Conservation (phyloP, 2,113 vertebrate species). For the Dicentrarchus labrax region DNA sequence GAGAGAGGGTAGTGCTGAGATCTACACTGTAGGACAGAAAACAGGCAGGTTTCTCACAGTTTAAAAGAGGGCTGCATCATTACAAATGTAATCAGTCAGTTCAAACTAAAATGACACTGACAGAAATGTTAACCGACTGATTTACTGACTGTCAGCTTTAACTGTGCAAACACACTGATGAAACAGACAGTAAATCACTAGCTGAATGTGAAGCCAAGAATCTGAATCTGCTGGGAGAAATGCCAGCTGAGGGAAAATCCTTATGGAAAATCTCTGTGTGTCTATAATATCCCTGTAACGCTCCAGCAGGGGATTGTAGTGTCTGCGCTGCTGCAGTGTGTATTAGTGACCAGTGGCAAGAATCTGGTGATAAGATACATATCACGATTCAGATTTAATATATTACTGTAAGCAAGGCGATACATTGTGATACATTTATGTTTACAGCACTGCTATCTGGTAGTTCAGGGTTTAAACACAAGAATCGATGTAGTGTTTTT, state of each 20-base stretch:
- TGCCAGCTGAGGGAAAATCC: constrained; percentile 47
- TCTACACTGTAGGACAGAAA: not conserved
- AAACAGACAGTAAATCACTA: constrained; percentile 26
- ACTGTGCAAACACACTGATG: not conserved
- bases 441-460: too few species aligned
- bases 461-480: too few species aligned
- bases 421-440: too few species aligned
- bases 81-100: too few species aligned
- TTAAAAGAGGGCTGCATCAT: not conserved
- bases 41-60: not conserved
- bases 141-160: constrained; percentile 6
- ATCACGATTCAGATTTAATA: too few species aligned
- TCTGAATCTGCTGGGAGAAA: constrained; percentile 34
- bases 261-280: constrained; percentile 20
- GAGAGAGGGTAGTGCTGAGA: not conserved
- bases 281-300: not conserved
- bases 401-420: too few species aligned
- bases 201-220: constrained; percentile 13
- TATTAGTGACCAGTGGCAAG: not conserved
- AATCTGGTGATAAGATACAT: too few species aligned
- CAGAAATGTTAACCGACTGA: not conserved
- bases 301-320: not conserved
- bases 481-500: too few species aligned
- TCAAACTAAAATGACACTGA: not conserved
- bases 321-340: not conserved